phyloP scores from a whole-genome alignment of 2,113 vertebrate genomes.

The Nibea coibor region DNA sequence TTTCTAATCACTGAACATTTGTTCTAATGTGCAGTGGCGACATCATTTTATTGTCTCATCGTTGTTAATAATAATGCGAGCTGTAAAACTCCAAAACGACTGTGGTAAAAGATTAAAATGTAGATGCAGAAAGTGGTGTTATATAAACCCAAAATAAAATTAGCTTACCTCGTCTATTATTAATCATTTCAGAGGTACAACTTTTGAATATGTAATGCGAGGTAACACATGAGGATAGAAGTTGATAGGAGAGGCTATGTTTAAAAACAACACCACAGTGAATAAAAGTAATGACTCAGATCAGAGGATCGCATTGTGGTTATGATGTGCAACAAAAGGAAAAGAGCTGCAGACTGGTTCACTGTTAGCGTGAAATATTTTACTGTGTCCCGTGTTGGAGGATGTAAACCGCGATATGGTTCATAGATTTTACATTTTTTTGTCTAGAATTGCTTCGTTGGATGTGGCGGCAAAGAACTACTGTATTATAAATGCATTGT shows the following conservation, averaged over 20 bases:
- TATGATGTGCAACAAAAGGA: neutral
- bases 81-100: neutral
- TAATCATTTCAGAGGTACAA: constrained; percentile 18
- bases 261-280: constrained; percentile 3
- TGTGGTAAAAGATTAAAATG: neutral
- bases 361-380: neutral
- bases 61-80: neutral
- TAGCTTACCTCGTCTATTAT: constrained; percentile 45
- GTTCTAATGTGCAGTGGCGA: neutral
- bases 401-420: neutral
- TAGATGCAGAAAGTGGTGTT: neutral
- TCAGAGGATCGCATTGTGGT: neutral
- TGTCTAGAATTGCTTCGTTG: neutral
- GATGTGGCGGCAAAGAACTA: neutral
- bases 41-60: neutral
- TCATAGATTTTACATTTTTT: neutral
- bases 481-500: neutral
- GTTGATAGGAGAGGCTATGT: constrained; percentile 24
- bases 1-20: neutral
- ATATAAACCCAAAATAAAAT: constrained; percentile 42
- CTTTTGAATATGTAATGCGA: constrained; percentile 47
- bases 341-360: neutral
- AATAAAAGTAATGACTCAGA: constrained; percentile 3
- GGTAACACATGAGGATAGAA: constrained; percentile 31
- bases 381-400: neutral